phyloP scores from a whole-genome alignment of 2,113 vertebrate genomes.

The Cynoglossus semilaevis region DNA sequence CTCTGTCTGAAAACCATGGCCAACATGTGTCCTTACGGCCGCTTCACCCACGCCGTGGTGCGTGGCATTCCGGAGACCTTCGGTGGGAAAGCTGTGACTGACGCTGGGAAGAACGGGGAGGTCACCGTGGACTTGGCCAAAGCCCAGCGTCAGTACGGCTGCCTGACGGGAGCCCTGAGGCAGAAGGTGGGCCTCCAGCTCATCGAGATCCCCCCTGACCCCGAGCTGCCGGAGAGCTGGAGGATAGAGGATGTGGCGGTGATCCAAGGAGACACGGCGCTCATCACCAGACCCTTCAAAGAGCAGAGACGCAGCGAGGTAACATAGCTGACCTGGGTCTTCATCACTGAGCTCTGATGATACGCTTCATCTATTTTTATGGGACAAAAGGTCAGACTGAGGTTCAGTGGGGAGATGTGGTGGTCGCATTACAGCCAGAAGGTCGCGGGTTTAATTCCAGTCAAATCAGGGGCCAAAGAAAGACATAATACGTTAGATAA shows the following conservation, averaged over 20 bases:
- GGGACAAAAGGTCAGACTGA: no score
- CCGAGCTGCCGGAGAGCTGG: conserved; percentile 82
- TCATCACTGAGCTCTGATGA: no score
- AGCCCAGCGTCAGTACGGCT: conserved; percentile 87
- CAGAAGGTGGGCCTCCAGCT: conserved; percentile 92
- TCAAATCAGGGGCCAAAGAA: no score
- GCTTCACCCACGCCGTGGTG: conserved; percentile 88
- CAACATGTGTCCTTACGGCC: conserved; percentile 74
- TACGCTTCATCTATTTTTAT: no score
- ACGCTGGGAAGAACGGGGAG: conserved; percentile 48
- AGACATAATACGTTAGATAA: no score
- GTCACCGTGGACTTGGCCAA: conserved; percentile 80
- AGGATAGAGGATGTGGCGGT: conserved; percentile 86
- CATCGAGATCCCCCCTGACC: conserved; percentile 83
- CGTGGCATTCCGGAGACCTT: conserved; percentile 83
- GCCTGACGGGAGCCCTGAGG: conserved; percentile 85
- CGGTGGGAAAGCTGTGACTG: conserved; percentile 35
- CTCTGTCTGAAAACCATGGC: conserved; percentile 62
- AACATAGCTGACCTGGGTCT: background rate
- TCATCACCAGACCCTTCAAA: conserved; percentile 84
- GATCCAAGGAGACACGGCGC: conserved; percentile 86
- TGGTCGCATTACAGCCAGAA: no score
- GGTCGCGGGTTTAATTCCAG: no score
- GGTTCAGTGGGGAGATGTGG: no score
- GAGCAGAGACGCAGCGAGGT: conserved; percentile 85